These are phyloP conservation scores for Notodonta ziczac DNA, from an alignment of 2,888 invertebrate species.

Conservation along the genomic window DNA sequence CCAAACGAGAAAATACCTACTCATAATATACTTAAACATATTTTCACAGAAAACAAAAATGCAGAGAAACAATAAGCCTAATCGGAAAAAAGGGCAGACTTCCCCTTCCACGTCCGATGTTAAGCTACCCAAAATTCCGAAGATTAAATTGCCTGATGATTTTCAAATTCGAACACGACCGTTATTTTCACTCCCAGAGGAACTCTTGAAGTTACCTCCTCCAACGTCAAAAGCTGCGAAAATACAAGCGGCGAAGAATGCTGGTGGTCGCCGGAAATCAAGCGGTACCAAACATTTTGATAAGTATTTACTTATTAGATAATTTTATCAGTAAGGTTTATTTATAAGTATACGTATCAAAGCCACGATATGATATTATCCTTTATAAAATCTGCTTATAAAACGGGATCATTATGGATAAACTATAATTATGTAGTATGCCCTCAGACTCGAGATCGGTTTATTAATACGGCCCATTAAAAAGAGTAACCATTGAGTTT, in stretches of 20 bases:
- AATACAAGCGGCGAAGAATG: slow-evolving; percentile 55
- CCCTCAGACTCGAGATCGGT: no score
- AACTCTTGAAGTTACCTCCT: slow-evolving; percentile 81
- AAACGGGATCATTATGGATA: no score
- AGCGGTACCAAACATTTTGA: slow-evolving; percentile 51
- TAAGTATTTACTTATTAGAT: no score
- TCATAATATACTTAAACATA: not conserved
- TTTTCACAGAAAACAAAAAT: slow-evolving; percentile 32
- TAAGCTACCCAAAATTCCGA: slow-evolving; percentile 82
- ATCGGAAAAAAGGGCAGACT: slow-evolving; percentile 71
- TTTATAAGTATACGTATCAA: no score
- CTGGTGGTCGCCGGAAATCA: slow-evolving; percentile 49
- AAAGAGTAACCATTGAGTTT: no score
- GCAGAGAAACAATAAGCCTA: slow-evolving; percentile 63
- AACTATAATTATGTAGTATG: no score
- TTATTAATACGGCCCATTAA: no score
- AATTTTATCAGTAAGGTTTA: no score
- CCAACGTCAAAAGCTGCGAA: slow-evolving; percentile 64
- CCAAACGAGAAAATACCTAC: no score
- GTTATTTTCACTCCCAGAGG: slow-evolving; percentile 86
- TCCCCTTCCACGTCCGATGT: slow-evolving; percentile 74
- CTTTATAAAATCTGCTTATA: no score
- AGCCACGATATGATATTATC: no score
- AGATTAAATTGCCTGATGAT: slow-evolving; percentile 82
- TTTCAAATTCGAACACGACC: slow-evolving; percentile 83